Evolutionary conservation across 2,113 vertebrate species (phyloP).

Genomic region (Hyperoodon ampullatus): DNA sequence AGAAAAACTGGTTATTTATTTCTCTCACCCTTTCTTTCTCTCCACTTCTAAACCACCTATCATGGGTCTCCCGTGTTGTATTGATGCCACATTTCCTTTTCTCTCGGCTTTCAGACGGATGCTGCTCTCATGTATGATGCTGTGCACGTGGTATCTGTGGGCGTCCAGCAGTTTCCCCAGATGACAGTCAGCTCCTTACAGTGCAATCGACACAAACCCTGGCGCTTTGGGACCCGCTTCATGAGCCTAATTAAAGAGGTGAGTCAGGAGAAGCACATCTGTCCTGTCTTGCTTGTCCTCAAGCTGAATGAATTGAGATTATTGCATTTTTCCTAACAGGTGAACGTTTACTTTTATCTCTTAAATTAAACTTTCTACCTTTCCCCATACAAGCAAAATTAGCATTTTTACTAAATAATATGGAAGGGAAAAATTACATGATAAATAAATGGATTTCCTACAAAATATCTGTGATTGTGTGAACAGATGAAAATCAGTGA

Average conservation of each 20-base stretch:
- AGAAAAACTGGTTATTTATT: neutral
- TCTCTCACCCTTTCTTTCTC: neutral
- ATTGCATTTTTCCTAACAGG: neutral
- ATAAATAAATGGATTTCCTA: neutral
- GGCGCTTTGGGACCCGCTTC: slow-evolving; percentile 98
- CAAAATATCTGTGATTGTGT: neutral
- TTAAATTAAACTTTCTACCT: neutral
- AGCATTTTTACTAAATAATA: neutral
- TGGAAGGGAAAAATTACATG: neutral
- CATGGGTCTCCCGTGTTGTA: accelerated
- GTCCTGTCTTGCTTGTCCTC: neutral
- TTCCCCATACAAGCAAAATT: accelerated
- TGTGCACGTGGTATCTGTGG: slow-evolving; percentile 97
- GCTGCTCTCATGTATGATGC: slow-evolving; percentile 99
- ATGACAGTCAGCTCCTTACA: slow-evolving; percentile 99
- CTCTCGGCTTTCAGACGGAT: slow-evolving; percentile 90
- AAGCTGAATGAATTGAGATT: neutral
- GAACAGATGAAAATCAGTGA: neutral
- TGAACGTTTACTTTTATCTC: neutral
- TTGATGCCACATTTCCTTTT: slow-evolving; percentile 54
- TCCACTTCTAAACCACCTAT: neutral
- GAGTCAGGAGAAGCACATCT: slow-evolving; percentile 27
- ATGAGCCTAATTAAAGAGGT: slow-evolving; percentile 99
- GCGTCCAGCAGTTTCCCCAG: slow-evolving; percentile 98
- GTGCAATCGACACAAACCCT: slow-evolving; percentile 98